Percentiles rank a stretch among this genome's conserved stretches.
Conservation (phyloP, 1,140 invertebrate species). For the Schlechtendalia chinensis region DNA sequence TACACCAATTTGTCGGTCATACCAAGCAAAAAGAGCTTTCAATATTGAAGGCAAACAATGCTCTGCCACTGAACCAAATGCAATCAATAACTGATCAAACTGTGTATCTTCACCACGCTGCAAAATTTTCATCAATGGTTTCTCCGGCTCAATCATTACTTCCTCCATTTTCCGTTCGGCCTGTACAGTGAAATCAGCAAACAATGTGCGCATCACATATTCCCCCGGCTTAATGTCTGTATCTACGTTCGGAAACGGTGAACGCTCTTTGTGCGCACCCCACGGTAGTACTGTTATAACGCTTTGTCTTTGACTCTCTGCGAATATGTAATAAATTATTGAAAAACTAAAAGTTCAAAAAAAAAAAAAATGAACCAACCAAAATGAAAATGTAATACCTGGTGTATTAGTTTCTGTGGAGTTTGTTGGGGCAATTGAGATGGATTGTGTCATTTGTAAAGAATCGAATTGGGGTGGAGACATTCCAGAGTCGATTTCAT, state of each 20-base stretch:
- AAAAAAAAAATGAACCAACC: neutral
- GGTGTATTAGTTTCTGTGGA: neutral
- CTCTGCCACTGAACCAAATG: conserved; percentile 91
- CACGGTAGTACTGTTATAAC: conserved; percentile 66
- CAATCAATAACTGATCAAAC: conserved; percentile 91
- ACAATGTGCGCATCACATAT: conserved; percentile 90
- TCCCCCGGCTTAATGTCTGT: conserved; percentile 80
- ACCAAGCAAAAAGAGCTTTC: conserved; percentile 92
- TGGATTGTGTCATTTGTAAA: neutral
- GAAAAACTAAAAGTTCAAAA: neutral
- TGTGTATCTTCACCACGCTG: conserved; percentile 92
- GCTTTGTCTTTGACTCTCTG: conserved; percentile 52
- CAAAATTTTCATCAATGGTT: conserved; percentile 85
- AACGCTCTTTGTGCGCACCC: conserved; percentile 75
- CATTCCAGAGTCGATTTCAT: conserved; percentile 25
- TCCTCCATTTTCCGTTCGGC: conserved; percentile 93
- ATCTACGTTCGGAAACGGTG: conserved; percentile 62
- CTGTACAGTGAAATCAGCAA: conserved; percentile 89
- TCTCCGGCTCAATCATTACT: conserved; percentile 90
- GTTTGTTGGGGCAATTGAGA: neutral
- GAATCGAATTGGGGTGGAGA: conserved; percentile 1
- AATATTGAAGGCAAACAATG: conserved; percentile 95
- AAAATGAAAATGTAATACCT: neutral
- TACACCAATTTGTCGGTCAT: conserved; percentile 79
- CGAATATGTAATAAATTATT: neutral